These are phyloP conservation scores for Cyanoderma ruficeps DNA, from an alignment of 2,113 vertebrate species.

Conservation along the genomic window DNA sequence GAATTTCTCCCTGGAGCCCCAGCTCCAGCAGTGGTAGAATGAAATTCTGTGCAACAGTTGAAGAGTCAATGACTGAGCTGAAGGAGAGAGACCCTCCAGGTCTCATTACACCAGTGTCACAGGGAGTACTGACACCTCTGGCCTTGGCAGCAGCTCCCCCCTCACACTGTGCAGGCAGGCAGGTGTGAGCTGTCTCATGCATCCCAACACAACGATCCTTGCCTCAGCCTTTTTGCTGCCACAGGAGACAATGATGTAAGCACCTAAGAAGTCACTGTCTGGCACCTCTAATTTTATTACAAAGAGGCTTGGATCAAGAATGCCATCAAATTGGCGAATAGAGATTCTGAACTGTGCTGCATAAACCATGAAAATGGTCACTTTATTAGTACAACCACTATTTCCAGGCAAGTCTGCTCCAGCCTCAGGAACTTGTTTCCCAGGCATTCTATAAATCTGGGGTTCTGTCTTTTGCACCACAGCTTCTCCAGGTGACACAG, in stretches of 20 bases:
- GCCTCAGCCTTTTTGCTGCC: background rate
- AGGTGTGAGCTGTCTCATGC: background rate
- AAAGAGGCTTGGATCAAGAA: background rate
- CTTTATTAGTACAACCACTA: background rate
- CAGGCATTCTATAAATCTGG: background rate
- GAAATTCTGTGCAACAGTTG: background rate
- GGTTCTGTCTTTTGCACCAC: background rate
- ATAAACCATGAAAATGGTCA: background rate
- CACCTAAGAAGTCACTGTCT: constrained; percentile 1
- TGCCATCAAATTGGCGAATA: background rate
- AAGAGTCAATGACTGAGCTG: background rate
- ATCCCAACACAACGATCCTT: background rate
- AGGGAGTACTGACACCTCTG: background rate
- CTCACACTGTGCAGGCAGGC: background rate
- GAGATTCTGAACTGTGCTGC: background rate
- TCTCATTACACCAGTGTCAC: background rate
- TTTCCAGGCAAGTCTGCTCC: background rate
- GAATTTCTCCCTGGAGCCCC: background rate
- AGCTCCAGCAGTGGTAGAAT: background rate
- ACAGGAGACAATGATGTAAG: constrained; percentile 11
- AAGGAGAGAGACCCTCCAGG: background rate
- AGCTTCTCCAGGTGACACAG: background rate
- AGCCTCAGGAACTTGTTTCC: background rate
- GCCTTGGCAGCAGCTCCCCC: background rate
- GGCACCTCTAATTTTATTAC: background rate